A percentile compares a stretch with the other conserved stretches of the same genome.
These are phyloP conservation scores for Natator depressus DNA, from an alignment of 2,113 vertebrate genomes.

Conservation along the genomic window DNA sequence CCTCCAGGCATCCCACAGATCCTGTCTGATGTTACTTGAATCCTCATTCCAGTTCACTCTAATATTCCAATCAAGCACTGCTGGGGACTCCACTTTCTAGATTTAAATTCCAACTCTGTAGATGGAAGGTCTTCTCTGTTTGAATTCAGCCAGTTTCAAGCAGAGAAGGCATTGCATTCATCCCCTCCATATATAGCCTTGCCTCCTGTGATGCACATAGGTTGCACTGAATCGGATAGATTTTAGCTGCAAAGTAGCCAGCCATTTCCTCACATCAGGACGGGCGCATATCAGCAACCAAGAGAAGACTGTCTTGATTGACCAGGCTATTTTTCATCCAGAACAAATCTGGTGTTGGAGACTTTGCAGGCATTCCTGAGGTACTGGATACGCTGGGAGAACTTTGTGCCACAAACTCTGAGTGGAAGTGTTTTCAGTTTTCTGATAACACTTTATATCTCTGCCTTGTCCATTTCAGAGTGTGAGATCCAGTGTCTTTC, in stretches of 20 bases:
- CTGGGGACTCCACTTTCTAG: neutral
- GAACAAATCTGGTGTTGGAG: neutral
- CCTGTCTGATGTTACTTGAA: neutral
- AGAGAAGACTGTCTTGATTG: neutral
- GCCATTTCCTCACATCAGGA: neutral
- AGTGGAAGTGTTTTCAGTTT: neutral
- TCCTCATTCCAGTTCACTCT: neutral
- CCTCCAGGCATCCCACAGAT: neutral
- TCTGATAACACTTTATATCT: neutral
- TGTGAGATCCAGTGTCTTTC: neutral
- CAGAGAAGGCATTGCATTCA: neutral
- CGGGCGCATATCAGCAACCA: neutral
- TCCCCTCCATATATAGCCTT: rapidly evolving
- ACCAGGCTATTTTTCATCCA: neutral
- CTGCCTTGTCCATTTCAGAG: neutral
- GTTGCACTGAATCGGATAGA: rapidly evolving
- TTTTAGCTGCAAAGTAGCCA: neutral
- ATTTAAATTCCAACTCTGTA: neutral
- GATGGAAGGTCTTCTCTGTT: neutral
- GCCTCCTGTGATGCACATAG: neutral
- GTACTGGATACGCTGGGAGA: neutral
- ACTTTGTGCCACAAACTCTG: neutral
- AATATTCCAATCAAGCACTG: neutral
- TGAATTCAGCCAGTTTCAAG: neutral
- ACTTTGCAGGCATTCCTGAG: rapidly evolving